A percentile compares a stretch with the other conserved stretches of the same genome.
Conservation (phyloP, 2,113 vertebrate species). For the Panurus biarmicus region DNA sequence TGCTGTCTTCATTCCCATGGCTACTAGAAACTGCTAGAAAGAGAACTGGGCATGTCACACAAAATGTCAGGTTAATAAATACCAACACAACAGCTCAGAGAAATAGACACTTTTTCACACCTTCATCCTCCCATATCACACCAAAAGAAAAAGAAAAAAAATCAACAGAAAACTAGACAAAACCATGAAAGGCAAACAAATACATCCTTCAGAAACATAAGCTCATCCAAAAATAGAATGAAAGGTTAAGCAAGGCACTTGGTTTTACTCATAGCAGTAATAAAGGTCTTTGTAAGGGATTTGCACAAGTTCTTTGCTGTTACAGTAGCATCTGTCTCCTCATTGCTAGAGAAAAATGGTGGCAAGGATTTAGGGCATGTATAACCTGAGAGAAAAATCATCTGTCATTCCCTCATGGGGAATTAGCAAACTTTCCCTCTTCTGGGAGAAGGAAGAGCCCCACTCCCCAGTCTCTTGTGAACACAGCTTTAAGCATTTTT, state of each 20-base stretch:
- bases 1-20: slow-evolving; percentile 21
- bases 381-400: slow-evolving; percentile 34
- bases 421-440: slow-evolving; percentile 1
- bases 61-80: slow-evolving; percentile 33
- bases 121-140: background rate
- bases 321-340: slow-evolving; percentile 16
- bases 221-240: slow-evolving; percentile 23
- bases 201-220: background rate
- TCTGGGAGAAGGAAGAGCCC: background rate
- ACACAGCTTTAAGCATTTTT: background rate
- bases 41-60: background rate
- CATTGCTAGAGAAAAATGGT: background rate
- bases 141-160: background rate
- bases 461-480: background rate
- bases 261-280: background rate
- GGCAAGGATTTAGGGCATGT: background rate
- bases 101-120: slow-evolving; percentile 7
- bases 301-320: background rate
- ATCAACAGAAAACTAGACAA: background rate
- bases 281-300: background rate
- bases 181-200: background rate
- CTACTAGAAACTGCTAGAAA: slow-evolving; percentile 22
- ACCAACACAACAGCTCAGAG: background rate
- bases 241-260: background rate
- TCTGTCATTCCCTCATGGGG: background rate